A percentile compares a stretch with the other conserved stretches of the same genome.
Evolutionary conservation across 2,888 invertebrate genomes (phyloP).

Genomic region (Ophion ventricosus): DNA sequence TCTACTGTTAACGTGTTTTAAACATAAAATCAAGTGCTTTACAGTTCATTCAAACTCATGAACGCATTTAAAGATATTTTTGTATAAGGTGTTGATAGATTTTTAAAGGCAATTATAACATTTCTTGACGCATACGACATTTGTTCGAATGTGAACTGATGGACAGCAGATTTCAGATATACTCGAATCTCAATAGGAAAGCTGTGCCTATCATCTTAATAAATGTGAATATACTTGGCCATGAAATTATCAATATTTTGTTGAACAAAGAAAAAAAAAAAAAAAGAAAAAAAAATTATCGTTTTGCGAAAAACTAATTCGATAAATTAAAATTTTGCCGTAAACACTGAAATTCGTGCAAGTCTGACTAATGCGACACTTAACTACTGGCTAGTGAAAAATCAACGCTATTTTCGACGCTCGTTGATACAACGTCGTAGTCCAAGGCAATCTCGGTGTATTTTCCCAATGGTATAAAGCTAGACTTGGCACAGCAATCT

Average conservation of each 20-base stretch:
- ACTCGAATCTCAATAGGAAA: too few species aligned
- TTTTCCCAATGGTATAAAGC: slow-evolving; percentile 46
- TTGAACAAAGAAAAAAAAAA: background rate
- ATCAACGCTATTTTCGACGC: slow-evolving; percentile 23
- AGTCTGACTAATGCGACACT: slow-evolving; percentile 43
- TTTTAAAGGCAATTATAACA: too few species aligned
- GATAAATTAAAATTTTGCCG: background rate
- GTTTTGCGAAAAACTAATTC: background rate
- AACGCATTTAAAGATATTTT: too few species aligned
- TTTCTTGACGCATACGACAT: too few species aligned
- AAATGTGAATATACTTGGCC: background rate
- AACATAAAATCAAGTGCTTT: too few species aligned
- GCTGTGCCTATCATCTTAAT: too few species aligned
- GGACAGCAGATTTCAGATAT: too few species aligned
- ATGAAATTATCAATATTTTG: background rate
- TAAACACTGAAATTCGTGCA: background rate
- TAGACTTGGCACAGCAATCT: slow-evolving; percentile 40
- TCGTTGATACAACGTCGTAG: slow-evolving; percentile 34
- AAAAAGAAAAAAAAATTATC: background rate
- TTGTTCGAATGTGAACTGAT: too few species aligned
- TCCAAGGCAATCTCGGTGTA: slow-evolving; percentile 57
- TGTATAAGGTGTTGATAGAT: too few species aligned
- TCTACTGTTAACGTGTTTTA: slow-evolving; percentile 5
- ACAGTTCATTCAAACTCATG: too few species aligned
- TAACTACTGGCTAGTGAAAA: slow-evolving; percentile 42